Conservation (phyloP, 2,113 vertebrate genomes). For the Circaetus gallicus region DNA sequence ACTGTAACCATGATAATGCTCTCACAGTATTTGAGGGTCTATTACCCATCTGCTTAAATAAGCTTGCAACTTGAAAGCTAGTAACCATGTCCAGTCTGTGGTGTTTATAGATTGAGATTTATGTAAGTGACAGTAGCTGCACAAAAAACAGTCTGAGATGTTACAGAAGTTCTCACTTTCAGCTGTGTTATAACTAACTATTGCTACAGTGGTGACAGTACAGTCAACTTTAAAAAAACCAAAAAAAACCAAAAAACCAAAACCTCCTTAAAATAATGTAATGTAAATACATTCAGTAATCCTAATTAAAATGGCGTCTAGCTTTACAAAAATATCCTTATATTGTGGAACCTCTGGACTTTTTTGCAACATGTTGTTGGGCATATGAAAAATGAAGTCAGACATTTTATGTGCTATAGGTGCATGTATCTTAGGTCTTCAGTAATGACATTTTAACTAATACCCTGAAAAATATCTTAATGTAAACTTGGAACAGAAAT, state of each 20-base stretch:
- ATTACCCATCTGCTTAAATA: neutral
- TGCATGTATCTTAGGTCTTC: neutral
- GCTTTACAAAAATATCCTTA: neutral
- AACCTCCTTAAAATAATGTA: neutral
- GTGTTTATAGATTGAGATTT: neutral
- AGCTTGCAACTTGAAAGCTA: neutral
- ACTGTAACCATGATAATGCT: neutral
- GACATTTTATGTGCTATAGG: neutral
- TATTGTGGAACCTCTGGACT: neutral
- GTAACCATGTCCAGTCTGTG: neutral
- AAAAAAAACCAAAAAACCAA: neutral
- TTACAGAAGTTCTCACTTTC: neutral
- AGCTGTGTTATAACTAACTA: neutral
- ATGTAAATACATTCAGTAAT: neutral
- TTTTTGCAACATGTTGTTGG: neutral
- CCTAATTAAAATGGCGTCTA: neutral
- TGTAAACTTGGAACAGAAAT: neutral
- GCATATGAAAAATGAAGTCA: neutral
- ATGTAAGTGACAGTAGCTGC: neutral
- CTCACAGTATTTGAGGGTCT: neutral
- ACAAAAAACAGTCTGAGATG: neutral
- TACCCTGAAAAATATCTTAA: neutral
- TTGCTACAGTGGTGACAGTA: neutral
- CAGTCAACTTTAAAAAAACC: neutral
- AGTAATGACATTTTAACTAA: neutral